Evolutionary conservation across 2,888 invertebrate genomes (phyloP), one percentile per base, ranked within the genome.

Genomic region (Ernsta delagoae): DNA sequence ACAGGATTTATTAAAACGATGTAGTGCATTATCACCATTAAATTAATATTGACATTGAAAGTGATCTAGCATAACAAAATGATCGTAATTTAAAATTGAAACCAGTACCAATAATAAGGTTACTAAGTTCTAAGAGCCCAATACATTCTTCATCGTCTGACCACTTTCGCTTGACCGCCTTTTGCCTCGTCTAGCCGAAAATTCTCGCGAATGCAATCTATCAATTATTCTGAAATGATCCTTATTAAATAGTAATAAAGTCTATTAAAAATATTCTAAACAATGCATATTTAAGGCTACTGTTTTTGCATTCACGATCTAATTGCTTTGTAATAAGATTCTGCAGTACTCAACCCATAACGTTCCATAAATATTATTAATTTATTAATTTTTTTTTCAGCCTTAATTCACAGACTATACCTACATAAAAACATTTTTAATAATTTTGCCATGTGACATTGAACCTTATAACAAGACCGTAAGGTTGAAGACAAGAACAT

Each of bases 141-240:
- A 48, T 36, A 54, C 34, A 57, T 57, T 56, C 36, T 56, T 31
- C 12, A 64, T 48, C 63, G 24, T 63, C 54, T 75, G 74, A 80
- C 78, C 79, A 84, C 86, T 86, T 86, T 86, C 86, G 83, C 85
- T 76, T 81, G 84, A 74, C 81, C 84, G 75, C 81, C 76, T 79
- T 86, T 73, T 63, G 71, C 75, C 79, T 82, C 82, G 79, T 82
- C 77, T 78, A 71, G 75, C 75, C 73, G 70, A 75, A 76, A 76
- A 74, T 79, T 77, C 75, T 75, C 75, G 72, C 74, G 72, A 72
- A 72, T 56, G 60, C 9, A 63, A 31, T 56, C 34, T n/a, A 11
- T 5, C 5, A 11, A 6, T n/a, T 11, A 11, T 34, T 63, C 43
- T 1, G 12, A 41, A 70, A 59, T 65, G 3, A 50, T 71, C 65